Evolutionary conservation across 1,140 invertebrate species (phyloP).

Genomic region (Mizuhopecten yessoensis): DNA sequence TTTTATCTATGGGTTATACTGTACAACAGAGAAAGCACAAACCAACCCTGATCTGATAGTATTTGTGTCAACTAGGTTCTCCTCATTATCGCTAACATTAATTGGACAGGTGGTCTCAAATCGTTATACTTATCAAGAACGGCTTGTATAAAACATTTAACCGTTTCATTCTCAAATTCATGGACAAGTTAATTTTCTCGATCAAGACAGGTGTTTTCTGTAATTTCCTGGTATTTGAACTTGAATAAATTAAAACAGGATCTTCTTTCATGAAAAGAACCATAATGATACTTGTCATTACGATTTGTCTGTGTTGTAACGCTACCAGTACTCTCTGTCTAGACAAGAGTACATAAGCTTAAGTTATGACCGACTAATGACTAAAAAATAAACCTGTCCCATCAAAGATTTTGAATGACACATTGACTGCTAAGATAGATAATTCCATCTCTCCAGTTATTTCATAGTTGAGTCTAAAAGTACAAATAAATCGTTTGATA

Average conservation of each 20-base stretch:
- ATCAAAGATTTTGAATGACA: not conserved
- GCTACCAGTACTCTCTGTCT: not conserved
- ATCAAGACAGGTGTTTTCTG: not conserved
- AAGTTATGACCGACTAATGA: not conserved
- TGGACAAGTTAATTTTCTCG: not conserved
- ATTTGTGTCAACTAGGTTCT: not conserved
- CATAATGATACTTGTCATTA: not conserved
- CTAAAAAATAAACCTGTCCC: not conserved
- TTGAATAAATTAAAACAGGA: not conserved
- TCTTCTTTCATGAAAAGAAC: not conserved
- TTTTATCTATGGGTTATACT: slow-evolving; percentile 10
- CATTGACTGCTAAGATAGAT: not conserved
- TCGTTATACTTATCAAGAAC: not conserved
- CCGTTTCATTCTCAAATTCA: not conserved
- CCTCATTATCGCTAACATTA: not conserved
- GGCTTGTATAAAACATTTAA: not conserved
- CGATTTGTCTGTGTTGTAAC: not conserved
- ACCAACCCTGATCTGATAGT: not conserved
- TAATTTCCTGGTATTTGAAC: not conserved
- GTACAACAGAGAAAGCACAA: not conserved
- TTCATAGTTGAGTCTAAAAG: not conserved
- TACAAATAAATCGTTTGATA: not conserved
- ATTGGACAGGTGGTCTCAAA: slow-evolving; percentile 3
- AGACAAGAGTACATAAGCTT: not conserved
- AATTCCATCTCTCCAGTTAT: not conserved